phyloP scores from a whole-genome alignment of 2,113 vertebrate species.

The Athene noctua region DNA sequence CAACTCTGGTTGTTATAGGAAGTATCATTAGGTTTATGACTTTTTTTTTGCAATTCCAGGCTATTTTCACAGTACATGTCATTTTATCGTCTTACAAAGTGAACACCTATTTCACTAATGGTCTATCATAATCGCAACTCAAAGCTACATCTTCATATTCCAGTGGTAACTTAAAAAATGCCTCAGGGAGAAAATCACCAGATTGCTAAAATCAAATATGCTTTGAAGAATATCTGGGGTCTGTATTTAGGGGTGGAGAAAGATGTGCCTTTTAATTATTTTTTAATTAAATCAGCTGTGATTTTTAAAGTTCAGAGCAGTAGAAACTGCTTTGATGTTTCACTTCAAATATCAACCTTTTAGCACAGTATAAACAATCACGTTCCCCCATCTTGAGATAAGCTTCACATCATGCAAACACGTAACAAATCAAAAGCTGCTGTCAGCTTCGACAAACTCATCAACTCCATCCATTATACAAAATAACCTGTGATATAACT shows the following conservation, averaged over 20 bases:
- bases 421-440: constrained; percentile 37
- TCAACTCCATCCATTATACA: not conserved
- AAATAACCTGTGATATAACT: not conserved
- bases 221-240: constrained; percentile 47
- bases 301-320: constrained; percentile 46
- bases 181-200: not conserved
- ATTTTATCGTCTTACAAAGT: not conserved
- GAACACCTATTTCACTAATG: not conserved
- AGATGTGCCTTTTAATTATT: constrained; percentile 33
- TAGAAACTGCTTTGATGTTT: constrained; percentile 52
- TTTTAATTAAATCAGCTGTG: constrained; percentile 34
- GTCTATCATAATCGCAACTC: not conserved
- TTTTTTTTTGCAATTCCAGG: not conserved
- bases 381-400: constrained; percentile 26
- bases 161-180: not conserved
- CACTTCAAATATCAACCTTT: constrained; percentile 13
- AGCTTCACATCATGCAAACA: not conserved
- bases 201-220: constrained; percentile 19
- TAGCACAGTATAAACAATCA: constrained; percentile 32
- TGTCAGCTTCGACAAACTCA: not conserved
- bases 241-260: not conserved
- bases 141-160: not conserved
- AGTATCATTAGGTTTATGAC: not conserved
- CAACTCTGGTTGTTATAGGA: not conserved
- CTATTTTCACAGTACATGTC: not conserved